Base-by-base conservation (phyloP, 2,113 vertebrate species). In the Lophius piscatorius region DNA sequence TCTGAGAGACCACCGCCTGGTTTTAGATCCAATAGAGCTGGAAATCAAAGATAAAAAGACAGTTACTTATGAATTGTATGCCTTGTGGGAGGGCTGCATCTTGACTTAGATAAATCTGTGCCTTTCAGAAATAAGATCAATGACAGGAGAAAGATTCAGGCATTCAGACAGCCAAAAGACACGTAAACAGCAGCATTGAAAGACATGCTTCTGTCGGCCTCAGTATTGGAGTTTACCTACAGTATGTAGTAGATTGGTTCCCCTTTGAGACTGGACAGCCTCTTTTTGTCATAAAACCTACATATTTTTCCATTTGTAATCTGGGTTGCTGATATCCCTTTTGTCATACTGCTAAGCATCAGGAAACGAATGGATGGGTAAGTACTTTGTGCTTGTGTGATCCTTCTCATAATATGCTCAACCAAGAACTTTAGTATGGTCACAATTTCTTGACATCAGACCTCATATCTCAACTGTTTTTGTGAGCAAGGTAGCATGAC, bases 31-130 rank as follows among this genome's bases (percentile, higher is more conserved):
- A 20, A 4, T 73, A 54, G 57, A 75, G 64, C 39, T 62, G 60
- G 29, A 76, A 75, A 78, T 75, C 74, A 76, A 82, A 78, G 51
- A 50, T 23, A 26, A 69, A 66, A 29, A 64, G 62, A 63, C 69
- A 18, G 49, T 11, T 36, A 73, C 46, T 63, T 67, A 56, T 54
- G 61, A 73, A 58, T 74, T 72, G 44, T 52, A 79, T 81, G 39
- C 24, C 72, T 72, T 45, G 4, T 28, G 69, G 80, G 77, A 83
- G 62, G 42, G 9, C 44, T 46, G 49, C 49, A 4, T 56, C 66
- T 58, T 63, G n/a, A n/a, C n/a, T 64, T 26, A 34, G 40, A 56
- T 64, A 59, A 61, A 75, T 63, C 9, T 5, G 18, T 33, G 24
- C 49, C 58, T 78, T 64, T 66, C 38, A 73, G 60, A 77, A 61